Conservation (phyloP, 2,888 invertebrate species). For the Penaeus monodon region DNA sequence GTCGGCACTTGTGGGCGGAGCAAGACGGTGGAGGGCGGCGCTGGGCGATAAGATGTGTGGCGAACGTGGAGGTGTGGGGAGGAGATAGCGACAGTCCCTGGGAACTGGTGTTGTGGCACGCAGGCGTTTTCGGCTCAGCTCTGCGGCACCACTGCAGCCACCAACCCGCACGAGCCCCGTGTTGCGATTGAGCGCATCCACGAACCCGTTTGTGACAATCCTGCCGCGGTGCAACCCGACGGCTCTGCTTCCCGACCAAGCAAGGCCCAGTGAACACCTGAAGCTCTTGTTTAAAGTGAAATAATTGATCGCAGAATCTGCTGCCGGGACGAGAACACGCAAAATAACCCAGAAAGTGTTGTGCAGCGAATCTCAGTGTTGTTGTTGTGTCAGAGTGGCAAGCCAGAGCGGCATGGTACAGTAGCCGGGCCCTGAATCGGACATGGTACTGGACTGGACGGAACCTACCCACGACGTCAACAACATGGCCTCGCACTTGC, state of each 20-base stretch:
- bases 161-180: conserved; percentile 30
- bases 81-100: conserved; percentile 48
- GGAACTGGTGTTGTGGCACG: conserved; percentile 42
- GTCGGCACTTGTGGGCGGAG: conserved; percentile 32
- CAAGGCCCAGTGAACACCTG: no score
- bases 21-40: conserved; percentile 18
- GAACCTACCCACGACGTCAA: conserved; percentile 27
- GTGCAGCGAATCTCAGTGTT: no score
- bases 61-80: conserved; percentile 14
- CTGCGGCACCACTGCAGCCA: not conserved
- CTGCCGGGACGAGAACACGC: no score
- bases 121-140: conserved; percentile 16
- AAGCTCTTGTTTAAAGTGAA: no score
- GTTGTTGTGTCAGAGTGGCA: no score
- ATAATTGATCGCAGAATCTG: no score
- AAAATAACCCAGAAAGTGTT: no score
- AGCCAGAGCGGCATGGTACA: no score
- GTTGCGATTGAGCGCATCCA: not conserved
- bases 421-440: conserved; percentile 2
- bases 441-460: conserved; percentile 48
- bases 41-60: conserved; percentile 31
- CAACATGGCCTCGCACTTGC: conserved; percentile 54
- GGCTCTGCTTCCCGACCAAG: no score
- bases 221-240: not conserved
- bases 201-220: not conserved